Conservation (phyloP, 92 coral and sea anemone species). For the Metridium senile region DNA sequence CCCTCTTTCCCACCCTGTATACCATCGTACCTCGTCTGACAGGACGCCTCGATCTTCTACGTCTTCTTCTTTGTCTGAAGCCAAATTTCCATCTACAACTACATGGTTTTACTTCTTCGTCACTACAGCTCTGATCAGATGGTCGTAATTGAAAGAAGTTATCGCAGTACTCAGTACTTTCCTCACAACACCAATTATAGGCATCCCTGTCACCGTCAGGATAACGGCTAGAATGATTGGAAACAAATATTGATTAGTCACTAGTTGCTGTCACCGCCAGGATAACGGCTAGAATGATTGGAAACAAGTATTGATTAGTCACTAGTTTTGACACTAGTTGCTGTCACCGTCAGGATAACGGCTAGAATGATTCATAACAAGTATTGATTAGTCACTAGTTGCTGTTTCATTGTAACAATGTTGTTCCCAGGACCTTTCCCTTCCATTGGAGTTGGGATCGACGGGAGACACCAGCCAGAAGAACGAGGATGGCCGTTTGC, state of each 20-base stretch:
- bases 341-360: conserved; percentile 15
- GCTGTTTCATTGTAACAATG: too few species aligned
- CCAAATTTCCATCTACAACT: conserved; percentile 27
- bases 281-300: background rate
- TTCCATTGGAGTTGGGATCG: too few species aligned
- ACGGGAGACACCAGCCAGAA: too few species aligned
- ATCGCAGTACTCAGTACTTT: conserved; percentile 27
- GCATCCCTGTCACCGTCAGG: conserved; percentile 32
- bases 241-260: too few species aligned
- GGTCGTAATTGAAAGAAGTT: conserved; percentile 64
- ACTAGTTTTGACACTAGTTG: too few species aligned
- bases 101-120: conserved; percentile 23
- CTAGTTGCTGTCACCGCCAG: too few species aligned
- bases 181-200: conserved; percentile 33
- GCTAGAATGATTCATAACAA: background rate
- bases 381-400: too few species aligned
- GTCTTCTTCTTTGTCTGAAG: background rate
- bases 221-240: background rate
- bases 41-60: background rate
- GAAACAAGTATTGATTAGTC: too few species aligned
- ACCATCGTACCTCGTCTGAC: background rate
- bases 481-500: too few species aligned
- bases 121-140: conserved; percentile 7
- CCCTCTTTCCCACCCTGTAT: too few species aligned
- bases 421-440: too few species aligned